A percentile compares a stretch with the other conserved stretches of the same genome.
Evolutionary conservation across 2,888 invertebrate species (phyloP).

Genomic region (Chrysolina americana): DNA sequence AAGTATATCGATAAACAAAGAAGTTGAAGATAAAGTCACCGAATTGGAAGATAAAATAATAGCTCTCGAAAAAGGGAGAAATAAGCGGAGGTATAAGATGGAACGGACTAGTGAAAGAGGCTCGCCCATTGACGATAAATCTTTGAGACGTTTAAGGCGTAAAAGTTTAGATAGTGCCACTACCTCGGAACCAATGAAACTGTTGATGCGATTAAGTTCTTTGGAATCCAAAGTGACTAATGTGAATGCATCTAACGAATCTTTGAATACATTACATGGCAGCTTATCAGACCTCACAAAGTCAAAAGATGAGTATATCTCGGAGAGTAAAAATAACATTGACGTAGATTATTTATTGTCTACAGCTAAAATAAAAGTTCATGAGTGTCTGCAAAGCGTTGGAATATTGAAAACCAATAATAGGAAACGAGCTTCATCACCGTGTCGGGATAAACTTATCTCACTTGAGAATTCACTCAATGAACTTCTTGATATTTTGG

Average conservation of each 20-base stretch:
- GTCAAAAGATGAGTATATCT: conserved; percentile 59
- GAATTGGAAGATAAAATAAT: conserved; percentile 85
- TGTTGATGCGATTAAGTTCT: conserved; percentile 82
- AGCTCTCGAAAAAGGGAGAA: conserved; percentile 74
- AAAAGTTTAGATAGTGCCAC: conserved; percentile 86
- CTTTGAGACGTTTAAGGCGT: conserved; percentile 73
- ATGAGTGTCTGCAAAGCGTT: conserved; percentile 78
- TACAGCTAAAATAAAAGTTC: conserved; percentile 78
- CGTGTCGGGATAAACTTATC: conserved; percentile 76
- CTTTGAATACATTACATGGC: conserved; percentile 69
- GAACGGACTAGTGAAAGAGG: conserved; percentile 69
- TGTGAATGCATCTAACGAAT: conserved; percentile 75
- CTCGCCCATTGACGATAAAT: conserved; percentile 65
- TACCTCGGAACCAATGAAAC: conserved; percentile 85
- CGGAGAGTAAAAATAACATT: conserved; percentile 67
- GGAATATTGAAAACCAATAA: conserved; percentile 76
- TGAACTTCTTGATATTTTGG: conserved; percentile 76
- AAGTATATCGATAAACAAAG: conserved; percentile 84
- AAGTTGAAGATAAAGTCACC: conserved; percentile 87
- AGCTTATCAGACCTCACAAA: conserved; percentile 67
- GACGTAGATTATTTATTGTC: conserved; percentile 77
- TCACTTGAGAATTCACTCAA: conserved; percentile 77
- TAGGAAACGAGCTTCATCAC: conserved; percentile 77
- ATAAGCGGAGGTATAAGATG: conserved; percentile 69
- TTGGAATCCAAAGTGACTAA: conserved; percentile 84